Evolutionary conservation across 2,113 vertebrate species (phyloP), one percentile per base, ranked within the genome.

Genomic region (Spea multiplicata): DNA sequence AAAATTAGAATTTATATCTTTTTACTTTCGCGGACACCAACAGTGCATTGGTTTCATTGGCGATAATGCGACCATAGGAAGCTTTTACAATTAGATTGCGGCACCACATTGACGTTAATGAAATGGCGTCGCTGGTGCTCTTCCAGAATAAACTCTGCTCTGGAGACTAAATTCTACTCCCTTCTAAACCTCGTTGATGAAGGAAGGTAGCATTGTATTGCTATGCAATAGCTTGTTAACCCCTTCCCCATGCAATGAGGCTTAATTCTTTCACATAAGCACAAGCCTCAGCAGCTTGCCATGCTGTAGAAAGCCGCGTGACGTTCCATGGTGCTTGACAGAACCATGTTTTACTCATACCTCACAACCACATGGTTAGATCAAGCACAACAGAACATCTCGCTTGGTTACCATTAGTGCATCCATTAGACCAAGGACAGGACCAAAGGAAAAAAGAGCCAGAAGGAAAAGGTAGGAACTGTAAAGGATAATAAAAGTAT

Each of bases 381-480:
- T 99, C 97, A 99, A 99, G 97, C 97, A 99, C 97, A 99, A 99
- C 95, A 96, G 97, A 98, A 99, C 97, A 97, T 95, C 97, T 96
- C 95, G 97, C 96, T 91, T 82, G 87, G 83, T 88, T 89, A 91
- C 88, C 92, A 93, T 91, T 94, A 95, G 93, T 91, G 95, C 95
- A 95, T 97, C 95, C 93, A 93, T 92, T 91, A 95, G 94, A 93
- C 92, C 90, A 93, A 88, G 93, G 91, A 90, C 78, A 89, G 91
- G 88, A 91, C 85, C 84, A 69, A 81, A 86, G 88, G 92, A 67
- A 50, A 88, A 86, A 88, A 87, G 85, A 91, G 86, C 82, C 86
- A 85, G 86, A 88, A 80, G 86, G 88, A 85, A 88, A 80, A 75
- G 73, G 68, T 76, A 78, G 69, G 73, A 82, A 84, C 85, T 86